These are phyloP conservation scores for Leptodactylus fallax DNA, from an alignment of 2,797 vertebrate species.

Conservation along the genomic window DNA sequence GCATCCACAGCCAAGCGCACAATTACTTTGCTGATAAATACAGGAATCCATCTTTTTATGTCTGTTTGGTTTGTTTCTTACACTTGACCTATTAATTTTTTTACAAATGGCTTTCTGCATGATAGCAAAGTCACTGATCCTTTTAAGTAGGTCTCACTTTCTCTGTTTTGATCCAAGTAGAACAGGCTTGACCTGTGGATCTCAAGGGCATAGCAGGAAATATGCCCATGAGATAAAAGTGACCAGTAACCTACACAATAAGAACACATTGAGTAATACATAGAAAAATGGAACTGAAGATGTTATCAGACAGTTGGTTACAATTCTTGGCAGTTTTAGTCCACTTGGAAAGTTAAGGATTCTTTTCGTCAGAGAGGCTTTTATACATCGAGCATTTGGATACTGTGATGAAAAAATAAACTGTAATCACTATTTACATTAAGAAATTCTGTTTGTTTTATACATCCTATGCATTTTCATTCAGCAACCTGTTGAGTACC, in stretches of 20 bases:
- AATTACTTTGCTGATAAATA: conserved; percentile 73
- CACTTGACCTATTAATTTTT: conserved; percentile 62
- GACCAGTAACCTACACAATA: neutral
- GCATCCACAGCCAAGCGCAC: conserved; percentile 72
- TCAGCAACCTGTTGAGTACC: no score
- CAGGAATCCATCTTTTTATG: conserved; percentile 67
- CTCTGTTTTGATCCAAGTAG: neutral
- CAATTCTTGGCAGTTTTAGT: no score
- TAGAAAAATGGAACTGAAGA: no score
- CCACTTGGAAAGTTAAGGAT: neutral
- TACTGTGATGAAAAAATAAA: no score
- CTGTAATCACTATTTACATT: no score
- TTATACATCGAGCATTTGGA: no score
- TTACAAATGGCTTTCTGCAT: neutral
- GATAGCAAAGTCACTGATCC: neutral
- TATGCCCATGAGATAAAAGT: neutral
- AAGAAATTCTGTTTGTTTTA: no score
- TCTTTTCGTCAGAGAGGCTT: no score
- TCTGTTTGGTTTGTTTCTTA: conserved; percentile 65
- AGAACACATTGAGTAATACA: no score
- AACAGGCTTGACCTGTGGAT: neutral
- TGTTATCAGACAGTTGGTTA: no score
- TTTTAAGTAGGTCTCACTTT: neutral
- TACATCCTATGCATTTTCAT: no score
- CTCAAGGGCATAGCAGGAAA: neutral